These are phyloP conservation scores for Molossus alvarezi DNA, from an alignment of 2,797 vertebrate genomes.

Conservation along the genomic window DNA sequence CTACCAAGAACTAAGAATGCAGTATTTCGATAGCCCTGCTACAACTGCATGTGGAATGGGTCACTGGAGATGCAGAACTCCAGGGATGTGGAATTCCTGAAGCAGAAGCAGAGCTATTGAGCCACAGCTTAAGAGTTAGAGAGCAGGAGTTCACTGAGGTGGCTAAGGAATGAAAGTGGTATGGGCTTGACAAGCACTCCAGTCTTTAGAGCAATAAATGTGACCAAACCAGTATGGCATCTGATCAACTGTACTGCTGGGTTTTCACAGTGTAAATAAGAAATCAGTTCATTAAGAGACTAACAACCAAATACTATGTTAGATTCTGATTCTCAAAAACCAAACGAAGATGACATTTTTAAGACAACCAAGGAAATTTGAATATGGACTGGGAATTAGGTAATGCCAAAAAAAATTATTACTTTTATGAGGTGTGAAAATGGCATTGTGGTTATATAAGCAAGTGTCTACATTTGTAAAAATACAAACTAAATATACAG, in stretches of 20 bases:
- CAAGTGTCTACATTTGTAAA: neutral
- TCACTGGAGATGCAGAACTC: neutral
- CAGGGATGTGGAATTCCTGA: neutral
- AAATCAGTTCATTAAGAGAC: constrained; percentile 25
- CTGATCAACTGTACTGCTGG: constrained; percentile 14
- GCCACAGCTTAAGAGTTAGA: constrained; percentile 4
- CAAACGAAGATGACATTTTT: constrained; percentile 41
- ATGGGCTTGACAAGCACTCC: neutral
- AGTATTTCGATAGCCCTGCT: neutral
- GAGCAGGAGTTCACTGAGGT: neutral
- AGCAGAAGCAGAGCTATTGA: neutral
- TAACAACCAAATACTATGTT: neutral
- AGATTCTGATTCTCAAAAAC: constrained; percentile 27
- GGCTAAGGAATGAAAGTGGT: constrained; percentile 26
- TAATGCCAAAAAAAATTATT: constrained; percentile 2
- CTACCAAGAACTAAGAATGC: neutral
- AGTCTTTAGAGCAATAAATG: neutral
- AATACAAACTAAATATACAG: neutral
- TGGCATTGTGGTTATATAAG: neutral
- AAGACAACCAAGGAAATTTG: neutral
- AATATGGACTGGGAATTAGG: neutral
- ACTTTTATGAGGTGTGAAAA: neutral
- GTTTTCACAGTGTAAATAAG: constrained; percentile 45
- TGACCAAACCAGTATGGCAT: neutral
- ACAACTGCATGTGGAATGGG: neutral